Conservation (phyloP, 2,113 vertebrate genomes). For the Rousettus leschenaultii region DNA sequence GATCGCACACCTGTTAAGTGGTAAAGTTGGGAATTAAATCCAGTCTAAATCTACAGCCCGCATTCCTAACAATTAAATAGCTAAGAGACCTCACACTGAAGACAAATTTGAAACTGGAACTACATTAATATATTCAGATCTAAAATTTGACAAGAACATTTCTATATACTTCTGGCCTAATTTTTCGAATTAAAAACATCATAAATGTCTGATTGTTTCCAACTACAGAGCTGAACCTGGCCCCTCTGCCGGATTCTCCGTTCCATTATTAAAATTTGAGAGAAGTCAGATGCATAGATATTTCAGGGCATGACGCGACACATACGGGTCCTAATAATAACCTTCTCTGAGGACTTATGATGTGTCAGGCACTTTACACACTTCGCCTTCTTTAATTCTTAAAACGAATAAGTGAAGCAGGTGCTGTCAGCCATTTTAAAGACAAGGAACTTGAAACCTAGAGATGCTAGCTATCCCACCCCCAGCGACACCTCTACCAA, state of each 20-base stretch:
- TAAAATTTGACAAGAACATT: background rate
- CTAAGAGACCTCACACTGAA: background rate
- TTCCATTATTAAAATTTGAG: background rate
- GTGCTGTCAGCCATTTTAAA: background rate
- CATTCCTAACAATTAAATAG: background rate
- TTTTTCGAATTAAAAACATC: background rate
- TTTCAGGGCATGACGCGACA: background rate
- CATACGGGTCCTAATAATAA: background rate
- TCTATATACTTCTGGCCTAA: background rate
- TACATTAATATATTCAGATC: background rate
- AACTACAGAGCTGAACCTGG: background rate
- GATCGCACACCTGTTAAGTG: background rate
- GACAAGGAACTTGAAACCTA: background rate
- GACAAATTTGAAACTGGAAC: background rate
- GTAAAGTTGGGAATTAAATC: background rate
- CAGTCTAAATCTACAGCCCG: background rate
- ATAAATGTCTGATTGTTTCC: background rate
- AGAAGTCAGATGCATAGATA: background rate
- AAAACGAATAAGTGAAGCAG: background rate
- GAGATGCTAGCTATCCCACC: background rate
- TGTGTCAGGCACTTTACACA: background rate
- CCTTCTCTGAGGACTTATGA: background rate
- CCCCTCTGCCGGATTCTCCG: background rate
- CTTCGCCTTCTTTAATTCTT: background rate
- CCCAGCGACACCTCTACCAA: background rate